These are phyloP conservation scores for Drosophila ercepeae DNA, from an alignment of 1,140 invertebrate genomes.

Conservation along the genomic window DNA sequence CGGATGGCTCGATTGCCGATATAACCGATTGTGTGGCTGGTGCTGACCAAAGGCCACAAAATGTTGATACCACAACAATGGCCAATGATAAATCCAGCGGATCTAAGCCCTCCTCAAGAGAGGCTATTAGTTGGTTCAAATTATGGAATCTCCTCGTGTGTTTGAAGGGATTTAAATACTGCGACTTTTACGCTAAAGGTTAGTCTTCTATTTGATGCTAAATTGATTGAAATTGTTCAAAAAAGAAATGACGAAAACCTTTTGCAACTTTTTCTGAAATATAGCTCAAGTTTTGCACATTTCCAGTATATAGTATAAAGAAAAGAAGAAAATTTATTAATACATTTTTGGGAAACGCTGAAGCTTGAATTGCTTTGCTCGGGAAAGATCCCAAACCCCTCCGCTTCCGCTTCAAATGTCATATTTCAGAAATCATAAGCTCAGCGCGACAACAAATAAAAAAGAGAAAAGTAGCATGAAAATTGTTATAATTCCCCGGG, in stretches of 20 bases:
- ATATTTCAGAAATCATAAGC: slow-evolving; percentile 82
- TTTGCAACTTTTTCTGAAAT: slow-evolving; percentile 15
- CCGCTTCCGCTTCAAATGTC: slow-evolving; percentile 50
- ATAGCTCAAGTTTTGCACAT: slow-evolving; percentile 23
- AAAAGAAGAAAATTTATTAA: slow-evolving; percentile 60
- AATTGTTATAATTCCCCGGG: slow-evolving; percentile 77
- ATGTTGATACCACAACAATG: slow-evolving; percentile 47
- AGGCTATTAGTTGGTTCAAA: too few species aligned
- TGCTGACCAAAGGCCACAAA: slow-evolving; percentile 20
- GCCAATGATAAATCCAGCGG: slow-evolving; percentile 44
- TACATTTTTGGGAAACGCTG: slow-evolving; percentile 58
- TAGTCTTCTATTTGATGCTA: too few species aligned
- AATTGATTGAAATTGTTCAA: too few species aligned
- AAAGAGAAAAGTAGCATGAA: slow-evolving; percentile 76
- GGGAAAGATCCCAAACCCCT: slow-evolving; percentile 15
- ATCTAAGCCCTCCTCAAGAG: slow-evolving; percentile 1
- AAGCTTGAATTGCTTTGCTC: slow-evolving; percentile 26
- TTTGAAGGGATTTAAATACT: too few species aligned
- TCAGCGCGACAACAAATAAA: slow-evolving; percentile 75
- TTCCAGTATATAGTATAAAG: slow-evolving; percentile 48
- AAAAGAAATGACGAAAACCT: slow-evolving; percentile 12
- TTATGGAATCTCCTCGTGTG: too few species aligned
- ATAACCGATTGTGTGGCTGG: slow-evolving; percentile 24
- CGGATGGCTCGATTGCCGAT: slow-evolving; percentile 23
- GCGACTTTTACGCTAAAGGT: too few species aligned